Percentiles rank a stretch among this genome's conserved stretches.
These are phyloP conservation scores for Vanessa atalanta DNA, from an alignment of 1,140 invertebrate genomes.

Conservation along the genomic window DNA sequence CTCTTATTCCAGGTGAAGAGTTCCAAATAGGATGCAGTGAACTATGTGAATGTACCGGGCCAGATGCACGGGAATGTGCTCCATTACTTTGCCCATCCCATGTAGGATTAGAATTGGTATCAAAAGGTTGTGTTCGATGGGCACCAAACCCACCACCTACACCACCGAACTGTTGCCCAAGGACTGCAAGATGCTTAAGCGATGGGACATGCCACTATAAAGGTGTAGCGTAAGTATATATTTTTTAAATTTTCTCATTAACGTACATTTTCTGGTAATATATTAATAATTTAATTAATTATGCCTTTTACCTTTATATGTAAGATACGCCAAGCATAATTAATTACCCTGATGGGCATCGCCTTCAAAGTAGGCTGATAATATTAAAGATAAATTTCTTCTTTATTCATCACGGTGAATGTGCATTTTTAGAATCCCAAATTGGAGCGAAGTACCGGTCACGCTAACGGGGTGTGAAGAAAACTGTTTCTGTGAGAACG, in stretches of 20 bases:
- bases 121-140: slow-evolving; percentile 92
- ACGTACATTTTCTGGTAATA: too few relatives aligned
- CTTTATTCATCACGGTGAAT: too few relatives aligned
- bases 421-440: slow-evolving; percentile 76
- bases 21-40: slow-evolving; percentile 89
- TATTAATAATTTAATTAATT: too few relatives aligned
- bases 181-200: slow-evolving; percentile 87
- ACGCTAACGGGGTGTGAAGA: slow-evolving; percentile 89
- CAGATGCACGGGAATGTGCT: slow-evolving; percentile 85
- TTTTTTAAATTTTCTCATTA: background rate
- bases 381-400: too few relatives aligned
- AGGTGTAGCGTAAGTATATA: slow-evolving; percentile 82
- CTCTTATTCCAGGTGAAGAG: slow-evolving; percentile 81
- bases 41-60: slow-evolving; percentile 85
- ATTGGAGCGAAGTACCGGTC: slow-evolving; percentile 86
- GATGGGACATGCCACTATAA: slow-evolving; percentile 89
- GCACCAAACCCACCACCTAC: slow-evolving; percentile 87
- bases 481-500: slow-evolving; percentile 92
- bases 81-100: slow-evolving; percentile 91
- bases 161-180: slow-evolving; percentile 91
- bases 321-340: too few relatives aligned
- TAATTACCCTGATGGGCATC: too few relatives aligned
- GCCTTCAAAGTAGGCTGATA: too few relatives aligned
- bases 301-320: too few relatives aligned
- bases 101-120: slow-evolving; percentile 90